These are phyloP conservation scores for Anguilla anguilla DNA, from an alignment of 2,797 vertebrate species.

Conservation along the genomic window DNA sequence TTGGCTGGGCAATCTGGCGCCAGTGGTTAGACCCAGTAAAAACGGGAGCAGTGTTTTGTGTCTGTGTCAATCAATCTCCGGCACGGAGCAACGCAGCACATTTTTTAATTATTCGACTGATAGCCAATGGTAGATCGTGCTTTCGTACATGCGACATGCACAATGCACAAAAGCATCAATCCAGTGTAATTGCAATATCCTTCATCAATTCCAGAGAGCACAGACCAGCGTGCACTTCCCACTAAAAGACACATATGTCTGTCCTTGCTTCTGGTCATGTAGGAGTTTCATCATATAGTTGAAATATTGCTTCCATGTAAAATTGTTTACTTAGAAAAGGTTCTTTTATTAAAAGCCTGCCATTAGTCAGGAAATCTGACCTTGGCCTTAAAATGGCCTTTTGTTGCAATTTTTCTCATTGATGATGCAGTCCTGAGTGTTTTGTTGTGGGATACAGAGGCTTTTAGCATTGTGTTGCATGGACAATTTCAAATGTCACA, in stretches of 20 bases:
- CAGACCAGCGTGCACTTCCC: background rate
- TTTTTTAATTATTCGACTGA: background rate
- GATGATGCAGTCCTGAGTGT: background rate
- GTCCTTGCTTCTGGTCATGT: background rate
- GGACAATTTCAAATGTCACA: background rate
- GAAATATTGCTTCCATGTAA: constrained; percentile 17
- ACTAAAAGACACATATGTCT: constrained; percentile 7
- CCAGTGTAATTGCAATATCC: background rate
- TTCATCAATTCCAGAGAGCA: background rate
- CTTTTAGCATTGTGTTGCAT: constrained; percentile 8
- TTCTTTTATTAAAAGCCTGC: constrained; percentile 29
- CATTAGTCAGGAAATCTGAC: constrained; percentile 22
- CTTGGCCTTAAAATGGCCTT: background rate
- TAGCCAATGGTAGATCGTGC: background rate
- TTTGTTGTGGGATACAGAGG: background rate
- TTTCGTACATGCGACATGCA: background rate
- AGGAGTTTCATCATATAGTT: constrained; percentile 19
- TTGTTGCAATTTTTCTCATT: constrained; percentile 11
- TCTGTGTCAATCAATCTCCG: background rate
- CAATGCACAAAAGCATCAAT: no score
- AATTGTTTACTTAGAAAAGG: constrained; percentile 2
- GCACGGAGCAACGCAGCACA: background rate
- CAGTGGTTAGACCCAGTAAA: background rate
- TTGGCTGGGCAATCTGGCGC: background rate
- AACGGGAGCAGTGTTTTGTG: background rate